These are phyloP conservation scores for Aegotheles bennettii DNA, from an alignment of 2,113 vertebrate species.

Conservation along the genomic window DNA sequence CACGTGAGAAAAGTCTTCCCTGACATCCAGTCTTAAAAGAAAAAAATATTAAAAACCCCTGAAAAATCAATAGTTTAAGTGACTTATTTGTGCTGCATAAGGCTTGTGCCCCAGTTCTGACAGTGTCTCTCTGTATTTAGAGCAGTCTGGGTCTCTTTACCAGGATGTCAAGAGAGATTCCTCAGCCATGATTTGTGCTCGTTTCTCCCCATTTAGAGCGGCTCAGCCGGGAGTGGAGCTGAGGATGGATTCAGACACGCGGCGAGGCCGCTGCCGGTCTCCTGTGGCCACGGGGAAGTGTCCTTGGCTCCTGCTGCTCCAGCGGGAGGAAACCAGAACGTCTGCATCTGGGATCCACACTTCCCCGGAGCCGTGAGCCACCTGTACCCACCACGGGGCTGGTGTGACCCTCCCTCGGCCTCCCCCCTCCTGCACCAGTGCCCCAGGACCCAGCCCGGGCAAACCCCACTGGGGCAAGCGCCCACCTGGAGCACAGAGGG, in stretches of 20 bases:
- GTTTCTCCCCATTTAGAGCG: background rate
- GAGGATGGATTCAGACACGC: background rate
- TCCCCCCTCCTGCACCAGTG: background rate
- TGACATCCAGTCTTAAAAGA: background rate
- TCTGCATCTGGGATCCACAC: background rate
- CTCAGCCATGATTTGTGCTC: background rate
- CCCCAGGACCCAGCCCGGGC: background rate
- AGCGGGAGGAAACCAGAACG: background rate
- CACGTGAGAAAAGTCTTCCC: background rate
- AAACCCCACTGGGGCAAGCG: rapidly evolving
- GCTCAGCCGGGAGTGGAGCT: background rate
- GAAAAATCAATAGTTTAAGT: background rate
- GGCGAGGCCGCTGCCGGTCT: rapidly evolving
- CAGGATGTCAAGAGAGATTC: background rate
- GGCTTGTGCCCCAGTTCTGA: background rate
- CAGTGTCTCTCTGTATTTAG: background rate
- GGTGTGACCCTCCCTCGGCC: background rate
- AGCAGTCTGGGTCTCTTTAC: background rate
- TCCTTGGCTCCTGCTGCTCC: background rate
- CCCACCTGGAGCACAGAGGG: too few relatives aligned
- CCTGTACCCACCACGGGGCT: rapidly evolving
- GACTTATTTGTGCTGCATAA: background rate
- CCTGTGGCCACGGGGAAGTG: background rate
- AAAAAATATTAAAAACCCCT: too few relatives aligned
- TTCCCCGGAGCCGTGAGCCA: background rate